Conservation (phyloP, 64 coral and sea anemone species). For the Porites australiensis region DNA sequence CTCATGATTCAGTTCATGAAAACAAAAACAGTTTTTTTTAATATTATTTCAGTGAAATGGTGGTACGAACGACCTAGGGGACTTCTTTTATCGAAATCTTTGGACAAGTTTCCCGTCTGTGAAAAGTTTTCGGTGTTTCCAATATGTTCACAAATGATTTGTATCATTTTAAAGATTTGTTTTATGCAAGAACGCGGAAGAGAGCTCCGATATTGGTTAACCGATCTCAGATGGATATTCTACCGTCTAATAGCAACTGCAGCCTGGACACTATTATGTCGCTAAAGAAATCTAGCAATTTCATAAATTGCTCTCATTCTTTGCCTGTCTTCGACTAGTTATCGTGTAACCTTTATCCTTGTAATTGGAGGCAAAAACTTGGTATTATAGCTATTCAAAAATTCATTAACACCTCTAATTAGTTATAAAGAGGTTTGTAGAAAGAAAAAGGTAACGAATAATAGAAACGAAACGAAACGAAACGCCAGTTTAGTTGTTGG, state of each 20-base stretch:
- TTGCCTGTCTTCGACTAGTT: neutral
- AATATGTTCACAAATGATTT: too few species aligned
- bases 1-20: too few species aligned
- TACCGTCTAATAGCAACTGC: too few species aligned
- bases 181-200: constrained; percentile 21
- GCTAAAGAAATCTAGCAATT: neutral
- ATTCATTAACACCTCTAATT: neutral
- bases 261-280: neutral
- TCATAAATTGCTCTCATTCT: constrained; percentile 39
- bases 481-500: neutral
- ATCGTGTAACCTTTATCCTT: neutral
- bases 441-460: neutral
- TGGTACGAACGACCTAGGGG: too few species aligned
- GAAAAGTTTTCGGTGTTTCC: too few species aligned
- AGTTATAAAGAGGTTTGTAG: neutral
- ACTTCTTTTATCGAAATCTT: too few species aligned
- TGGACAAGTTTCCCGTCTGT: too few species aligned
- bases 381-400: neutral
- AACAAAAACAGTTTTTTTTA: too few species aligned
- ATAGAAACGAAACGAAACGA: too few species aligned
- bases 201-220: neutral
- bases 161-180: neutral
- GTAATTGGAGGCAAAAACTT: neutral
- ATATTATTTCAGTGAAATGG: too few species aligned
- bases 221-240: neutral